Base-by-base conservation (phyloP, 2,888 invertebrate genomes). In the Drosophila silvestris region DNA sequence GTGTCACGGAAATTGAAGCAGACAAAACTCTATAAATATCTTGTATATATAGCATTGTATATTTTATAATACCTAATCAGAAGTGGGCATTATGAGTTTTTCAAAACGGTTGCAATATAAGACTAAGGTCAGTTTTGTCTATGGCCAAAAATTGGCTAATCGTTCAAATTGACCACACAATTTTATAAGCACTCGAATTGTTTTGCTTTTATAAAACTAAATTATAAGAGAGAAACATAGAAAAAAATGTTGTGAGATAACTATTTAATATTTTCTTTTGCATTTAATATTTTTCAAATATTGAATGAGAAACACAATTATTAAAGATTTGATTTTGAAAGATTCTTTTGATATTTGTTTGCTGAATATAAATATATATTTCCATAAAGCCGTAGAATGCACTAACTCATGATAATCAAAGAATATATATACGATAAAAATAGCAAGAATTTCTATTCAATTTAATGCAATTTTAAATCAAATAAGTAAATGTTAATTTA, bases 1-100 rank as follows among this genome's bases (percentile, higher is more conserved):
- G 82, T 75, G 75, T 63, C 77, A 83, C 90, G 90, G 90, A 87
- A 87, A 89, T 87, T 73, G 57, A 66, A 65, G 51, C 57, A 78
- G 50, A 9, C 51, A 59, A 68, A 77, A 60, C 60, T 60, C 60
- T 69, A 59, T 58, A 54, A 70, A 73, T 62, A 73, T 47, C 57
- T 47, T 39, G 5, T 22, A 39, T 26, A 44, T 26, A 56, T 19
- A 33, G 22, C 10, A 41, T 28, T 57, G 56, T 70, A 50, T 71
- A 22, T 41, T 7, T 19, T 35, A 22, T 32, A 57, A 61, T 57
- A 44, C 51, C 44, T 52, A 26, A 51, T 47, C 59, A 54, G 59
- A 47, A 50, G 56, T 53, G 70, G 16, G 61, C 37, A 51, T 51
- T n/a, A 37, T 44, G 28, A 53, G 28, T 52, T 32, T 30, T 9